Evolutionary conservation across 2,113 vertebrate species (phyloP).

Genomic region (Scolopax mira): DNA sequence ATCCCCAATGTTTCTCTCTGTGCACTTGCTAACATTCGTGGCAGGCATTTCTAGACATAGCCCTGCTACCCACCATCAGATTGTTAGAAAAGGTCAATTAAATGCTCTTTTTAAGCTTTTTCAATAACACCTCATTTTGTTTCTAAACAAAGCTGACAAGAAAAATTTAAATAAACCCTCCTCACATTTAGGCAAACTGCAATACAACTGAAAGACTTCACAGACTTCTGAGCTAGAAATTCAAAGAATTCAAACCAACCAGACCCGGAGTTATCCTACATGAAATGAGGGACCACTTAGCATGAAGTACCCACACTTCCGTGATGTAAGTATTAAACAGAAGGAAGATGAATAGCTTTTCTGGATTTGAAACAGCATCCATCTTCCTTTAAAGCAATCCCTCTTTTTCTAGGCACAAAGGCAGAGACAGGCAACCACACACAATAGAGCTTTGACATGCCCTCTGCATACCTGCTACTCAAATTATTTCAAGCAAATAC

Average conservation of each 20-base stretch:
- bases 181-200: background rate
- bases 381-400: background rate
- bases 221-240: background rate
- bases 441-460: background rate
- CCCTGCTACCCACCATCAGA: background rate
- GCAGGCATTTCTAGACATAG: background rate
- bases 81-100: background rate
- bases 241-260: background rate
- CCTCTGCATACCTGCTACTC: background rate
- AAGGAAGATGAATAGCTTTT: background rate
- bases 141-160: background rate
- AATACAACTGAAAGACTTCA: background rate
- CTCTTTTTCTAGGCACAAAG: background rate
- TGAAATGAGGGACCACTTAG: background rate
- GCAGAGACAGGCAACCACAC: rapidly evolving
- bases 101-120: background rate
- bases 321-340: rapidly evolving
- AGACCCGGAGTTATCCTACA: background rate
- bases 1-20: background rate
- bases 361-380: background rate
- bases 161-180: background rate
- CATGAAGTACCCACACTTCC: background rate
- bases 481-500: background rate
- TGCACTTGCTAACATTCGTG: rapidly evolving
- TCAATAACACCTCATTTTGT: background rate